Conservation (phyloP, 2,113 vertebrate genomes). For the Anhinga anhinga region DNA sequence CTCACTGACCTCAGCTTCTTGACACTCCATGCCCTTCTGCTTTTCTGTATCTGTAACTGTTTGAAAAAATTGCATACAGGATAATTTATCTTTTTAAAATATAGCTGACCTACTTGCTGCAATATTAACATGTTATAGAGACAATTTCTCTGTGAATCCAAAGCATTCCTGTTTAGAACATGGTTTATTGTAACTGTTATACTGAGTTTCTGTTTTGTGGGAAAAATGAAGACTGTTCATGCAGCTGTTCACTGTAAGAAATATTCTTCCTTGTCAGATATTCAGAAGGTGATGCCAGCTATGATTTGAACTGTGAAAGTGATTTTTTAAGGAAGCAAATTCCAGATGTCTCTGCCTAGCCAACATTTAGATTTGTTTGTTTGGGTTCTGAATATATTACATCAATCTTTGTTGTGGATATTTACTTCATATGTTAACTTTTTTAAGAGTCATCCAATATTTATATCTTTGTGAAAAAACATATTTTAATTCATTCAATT, state of each 20-base stretch:
- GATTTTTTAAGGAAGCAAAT: not conserved
- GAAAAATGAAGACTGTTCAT: not conserved
- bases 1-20: not conserved
- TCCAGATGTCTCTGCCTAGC: conserved; percentile 32
- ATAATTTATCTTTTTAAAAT: not conserved
- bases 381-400: conserved; percentile 9
- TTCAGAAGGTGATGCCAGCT: conserved; percentile 6
- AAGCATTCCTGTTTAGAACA: not conserved
- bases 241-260: conserved; percentile 19
- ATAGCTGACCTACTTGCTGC: not conserved
- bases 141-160: not conserved
- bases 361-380: conserved; percentile 40
- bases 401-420: not conserved
- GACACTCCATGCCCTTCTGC: not conserved
- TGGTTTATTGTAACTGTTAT: not conserved
- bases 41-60: not conserved
- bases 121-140: not conserved
- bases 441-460: not conserved
- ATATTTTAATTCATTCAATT: not conserved
- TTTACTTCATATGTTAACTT: not conserved
- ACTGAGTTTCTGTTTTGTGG: not conserved
- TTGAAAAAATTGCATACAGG: not conserved
- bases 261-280: not conserved
- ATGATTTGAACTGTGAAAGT: conserved; percentile 26
- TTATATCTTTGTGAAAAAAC: not conserved